These are phyloP conservation scores for Clarias laeviceps DNA, from an alignment of 2,797 vertebrate genomes.

Conservation along the genomic window DNA sequence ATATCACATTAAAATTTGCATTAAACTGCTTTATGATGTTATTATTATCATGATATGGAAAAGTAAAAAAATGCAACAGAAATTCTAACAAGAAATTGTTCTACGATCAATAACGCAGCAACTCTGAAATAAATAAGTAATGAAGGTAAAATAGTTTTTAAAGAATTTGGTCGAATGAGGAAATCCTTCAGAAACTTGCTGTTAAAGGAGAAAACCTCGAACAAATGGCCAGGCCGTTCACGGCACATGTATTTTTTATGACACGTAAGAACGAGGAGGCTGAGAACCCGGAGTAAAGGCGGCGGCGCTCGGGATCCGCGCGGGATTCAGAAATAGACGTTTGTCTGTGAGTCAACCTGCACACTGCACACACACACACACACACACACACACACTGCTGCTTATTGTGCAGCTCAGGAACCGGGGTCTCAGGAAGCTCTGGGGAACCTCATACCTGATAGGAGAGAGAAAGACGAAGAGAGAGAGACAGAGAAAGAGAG, in stretches of 20 bases:
- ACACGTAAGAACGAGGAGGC: background rate
- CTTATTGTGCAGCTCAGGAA: slow-evolving; percentile 35
- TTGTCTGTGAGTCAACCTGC: slow-evolving; percentile 28
- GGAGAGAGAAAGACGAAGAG: background rate
- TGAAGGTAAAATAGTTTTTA: background rate
- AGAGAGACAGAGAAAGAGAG: slow-evolving; percentile 5
- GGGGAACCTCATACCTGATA: slow-evolving; percentile 28
- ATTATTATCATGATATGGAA: no score
- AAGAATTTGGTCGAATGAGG: background rate
- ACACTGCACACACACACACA: background rate
- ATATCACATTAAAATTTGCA: no score
- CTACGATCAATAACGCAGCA: background rate
- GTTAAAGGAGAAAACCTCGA: background rate
- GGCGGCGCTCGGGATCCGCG: background rate
- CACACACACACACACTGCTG: background rate
- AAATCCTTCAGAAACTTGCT: background rate
- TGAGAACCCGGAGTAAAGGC: background rate
- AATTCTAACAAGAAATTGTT: background rate
- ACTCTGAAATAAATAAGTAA: background rate
- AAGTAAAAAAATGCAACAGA: background rate
- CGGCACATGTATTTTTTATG: background rate
- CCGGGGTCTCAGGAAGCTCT: slow-evolving; percentile 29
- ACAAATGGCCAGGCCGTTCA: background rate
- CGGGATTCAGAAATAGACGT: slow-evolving; percentile 23
- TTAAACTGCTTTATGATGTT: no score